Evolutionary conservation across 2,888 invertebrate species (phyloP), one percentile per base, ranked within the genome.

Genomic region (Drosophila niveifrons): DNA sequence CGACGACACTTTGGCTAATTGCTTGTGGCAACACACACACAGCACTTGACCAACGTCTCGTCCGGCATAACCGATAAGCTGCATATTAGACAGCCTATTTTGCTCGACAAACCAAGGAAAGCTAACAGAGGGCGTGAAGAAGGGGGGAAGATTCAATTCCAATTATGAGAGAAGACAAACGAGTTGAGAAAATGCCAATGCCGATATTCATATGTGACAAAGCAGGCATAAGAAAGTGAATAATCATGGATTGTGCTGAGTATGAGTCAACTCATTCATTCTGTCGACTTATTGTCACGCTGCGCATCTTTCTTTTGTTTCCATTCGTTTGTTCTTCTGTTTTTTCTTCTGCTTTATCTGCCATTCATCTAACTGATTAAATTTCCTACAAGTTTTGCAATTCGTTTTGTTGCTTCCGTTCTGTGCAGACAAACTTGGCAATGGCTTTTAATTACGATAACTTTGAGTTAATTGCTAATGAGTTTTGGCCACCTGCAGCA

Each of bases 1-100:
- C 23, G 51, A 63, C 69, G 64, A 87, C 88, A 88, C 83, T 83
- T 85, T 73, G 82, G 72, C 83, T 88, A 84, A 84, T 84, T 84
- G 87, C 70, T 82, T 69, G 75, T 48, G 78, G 72, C 86, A 82
- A 73, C 67, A 23, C 23, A 23, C 23, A 74, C 23, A 23, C 23
- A 74, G 43, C 78, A 63, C 66, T 84, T 72, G 85, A 43, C 62
- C 53, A 39, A 53, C 46, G 44, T 48, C 63, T 31, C 56, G 36
- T 58, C 55, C 64, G 51, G 23, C 52, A 47, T 55, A 66, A 43
- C 36, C 59, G 73, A 68, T 73, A 55, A 78, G 36, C 73, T 44
- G 64, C 77, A 74, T 39, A 74, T 57, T 71, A 52, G 52, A 51
- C 65, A 59, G 64, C 58, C 68, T 66, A 72, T 61, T 72, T 55